phyloP scores from a whole-genome alignment of 2,888 invertebrate species.

The Tuta absoluta region DNA sequence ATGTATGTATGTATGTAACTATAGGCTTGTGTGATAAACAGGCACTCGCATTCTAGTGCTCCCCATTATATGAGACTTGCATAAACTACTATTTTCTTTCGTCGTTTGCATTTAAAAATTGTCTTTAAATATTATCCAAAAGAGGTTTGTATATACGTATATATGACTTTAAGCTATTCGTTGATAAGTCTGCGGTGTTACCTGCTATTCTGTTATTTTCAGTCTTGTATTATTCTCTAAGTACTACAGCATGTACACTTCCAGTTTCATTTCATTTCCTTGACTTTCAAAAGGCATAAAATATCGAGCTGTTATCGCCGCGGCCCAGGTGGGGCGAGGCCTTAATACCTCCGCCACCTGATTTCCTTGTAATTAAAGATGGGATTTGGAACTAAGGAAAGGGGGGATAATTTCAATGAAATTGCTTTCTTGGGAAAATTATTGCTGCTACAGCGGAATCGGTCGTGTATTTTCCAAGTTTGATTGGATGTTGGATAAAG shows the following conservation, averaged over 20 bases:
- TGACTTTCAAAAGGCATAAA: conserved; percentile 40
- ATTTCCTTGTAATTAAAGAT: conserved; percentile 62
- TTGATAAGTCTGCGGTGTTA: too few species aligned
- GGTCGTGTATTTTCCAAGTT: conserved; percentile 6
- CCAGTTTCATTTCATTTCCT: conserved; percentile 11
- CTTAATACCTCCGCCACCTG: conserved; percentile 53
- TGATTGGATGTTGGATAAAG: conserved; percentile 3
- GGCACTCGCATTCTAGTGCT: too few species aligned
- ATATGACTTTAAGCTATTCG: too few species aligned
- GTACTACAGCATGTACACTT: conserved; percentile 1
- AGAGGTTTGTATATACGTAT: too few species aligned
- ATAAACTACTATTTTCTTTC: too few species aligned
- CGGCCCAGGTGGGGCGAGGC: conserved; percentile 47
- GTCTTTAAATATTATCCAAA: too few species aligned
- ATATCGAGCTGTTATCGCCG: conserved; percentile 51
- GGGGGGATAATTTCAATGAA: conserved; percentile 27
- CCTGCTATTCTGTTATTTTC: too few species aligned
- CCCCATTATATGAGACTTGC: too few species aligned
- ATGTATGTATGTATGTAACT: too few species aligned
- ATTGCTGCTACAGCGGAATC: conserved; percentile 12
- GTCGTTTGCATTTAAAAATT: too few species aligned
- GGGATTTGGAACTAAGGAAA: conserved; percentile 47
- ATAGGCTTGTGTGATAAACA: too few species aligned
- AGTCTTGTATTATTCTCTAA: too few species aligned
- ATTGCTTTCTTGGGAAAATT: conserved; percentile 26